Conservation (phyloP, 2,797 vertebrate species). For the Atherinosoma microstoma region DNA sequence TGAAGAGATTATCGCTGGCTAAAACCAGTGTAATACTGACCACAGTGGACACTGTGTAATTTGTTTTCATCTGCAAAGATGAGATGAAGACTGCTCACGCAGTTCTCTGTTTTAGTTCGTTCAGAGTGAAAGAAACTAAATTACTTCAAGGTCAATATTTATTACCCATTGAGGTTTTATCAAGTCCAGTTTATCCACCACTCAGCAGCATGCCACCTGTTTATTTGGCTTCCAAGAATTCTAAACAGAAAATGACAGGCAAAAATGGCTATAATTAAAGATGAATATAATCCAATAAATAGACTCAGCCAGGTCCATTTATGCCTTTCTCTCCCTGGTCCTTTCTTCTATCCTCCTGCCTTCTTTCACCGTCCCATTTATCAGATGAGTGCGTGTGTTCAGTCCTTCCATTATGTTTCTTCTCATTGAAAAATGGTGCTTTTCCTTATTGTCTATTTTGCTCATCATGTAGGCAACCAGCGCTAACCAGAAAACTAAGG, state of each 20-base stretch:
- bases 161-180: neutral
- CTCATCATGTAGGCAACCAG: neutral
- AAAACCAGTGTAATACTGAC: neutral
- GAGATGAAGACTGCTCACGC: neutral
- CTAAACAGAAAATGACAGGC: neutral
- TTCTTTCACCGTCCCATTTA: neutral
- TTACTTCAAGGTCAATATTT: neutral
- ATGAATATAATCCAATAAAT: neutral
- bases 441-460: neutral
- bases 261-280: neutral
- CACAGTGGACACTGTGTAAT: neutral
- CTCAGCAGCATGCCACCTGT: neutral
- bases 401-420: constrained; percentile 1
- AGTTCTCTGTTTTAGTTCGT: neutral
- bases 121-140: neutral
- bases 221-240: neutral
- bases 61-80: neutral
- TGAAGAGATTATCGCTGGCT: constrained; percentile 4
- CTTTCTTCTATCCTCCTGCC: neutral
- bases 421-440: neutral
- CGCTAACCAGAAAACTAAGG: neutral
- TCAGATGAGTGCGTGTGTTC: neutral
- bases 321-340: neutral
- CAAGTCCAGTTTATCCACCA: neutral
- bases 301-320: neutral